Evolutionary conservation across 2,113 vertebrate genomes (phyloP), one percentile per base, ranked within the genome.

Genomic region (Microcebus lehilahytsara): DNA sequence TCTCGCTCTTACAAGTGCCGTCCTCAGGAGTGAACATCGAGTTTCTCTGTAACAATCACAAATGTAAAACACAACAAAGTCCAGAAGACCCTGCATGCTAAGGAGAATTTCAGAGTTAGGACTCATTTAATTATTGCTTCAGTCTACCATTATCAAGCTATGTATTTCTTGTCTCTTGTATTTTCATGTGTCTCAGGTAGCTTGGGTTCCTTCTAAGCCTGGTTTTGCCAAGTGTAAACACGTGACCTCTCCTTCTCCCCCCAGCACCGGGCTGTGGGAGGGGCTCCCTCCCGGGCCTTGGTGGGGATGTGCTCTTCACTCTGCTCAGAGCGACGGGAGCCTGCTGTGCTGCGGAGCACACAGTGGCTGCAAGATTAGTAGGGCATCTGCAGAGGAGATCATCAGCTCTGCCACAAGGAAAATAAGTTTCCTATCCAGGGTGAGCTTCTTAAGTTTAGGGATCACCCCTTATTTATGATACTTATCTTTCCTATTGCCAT

Each of bases 81-180:
- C 92, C 75, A 74, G 96, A 90, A 89, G 34, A 25, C 20, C 56
- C 22, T n/a, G 53, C 23, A 34, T 90, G 72, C 49, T 96, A 93
- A 89, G 96, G 80, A 93, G 64, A 67, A 89, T 9, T 85, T 96
- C 75, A 94, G 77, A 94, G 85, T 85, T 94, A 87, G 34, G 62
- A 42, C 9, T 34, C 37, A 74, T 86, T 96, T 92, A 27, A 32
- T 90, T 6, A 30, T 12, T 80, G 77, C 78, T 67, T 87, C 86
- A 51, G 85, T 58, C 58, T 80, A 12, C 96, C 85, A 56, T 78
- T 77, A 84, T 66, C 34, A n/a, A 62, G 14, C n/a, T 5, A 9
- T 30, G 27, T 42, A 46, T 56, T 91, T 96, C 85, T 46, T 93
- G 6, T 93, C 96, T 72, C 92, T 96, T 60, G 27, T 71, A 25